Base-by-base conservation (phyloP, 30 jellyfish, hydroid and myxozoan genomes). In the Cassiopea xamachana region DNA sequence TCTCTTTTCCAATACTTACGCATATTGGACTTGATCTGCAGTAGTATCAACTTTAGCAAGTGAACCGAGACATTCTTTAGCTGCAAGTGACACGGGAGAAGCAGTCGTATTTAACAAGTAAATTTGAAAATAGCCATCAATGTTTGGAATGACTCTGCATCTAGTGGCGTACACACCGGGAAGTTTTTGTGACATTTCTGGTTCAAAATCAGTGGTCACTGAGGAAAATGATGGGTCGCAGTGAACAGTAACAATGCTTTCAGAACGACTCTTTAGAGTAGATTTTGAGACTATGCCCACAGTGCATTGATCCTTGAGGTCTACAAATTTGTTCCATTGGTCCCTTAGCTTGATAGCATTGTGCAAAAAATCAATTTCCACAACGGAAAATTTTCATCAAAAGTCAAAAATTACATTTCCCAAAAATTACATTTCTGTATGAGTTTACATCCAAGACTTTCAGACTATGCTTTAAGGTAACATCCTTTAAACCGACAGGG, bases 331-430 rank as follows among this genome's bases (percentile, higher is more conserved):
- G 19, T 51, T 27, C 94, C 84, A 87, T 48, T 51, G 59, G 47
- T 47, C 49, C 45, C 89, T 90, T 14, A 87, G 89, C 67, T 60
- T 87, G 81, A 90, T 10, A 84, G 78, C 44, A 67, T 79, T 69
- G 72, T 78, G 39, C 46, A n/a, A 64, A 80, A 88, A 88, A 72
- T 88, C 86, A 79, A 88, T 61, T 77, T 55, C 81, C 60, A 87
- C 87, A 13, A 67, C 51, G 4, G 90, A 81, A 69, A 77, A 87
- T 67, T 60, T 75, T 60, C 27, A 15, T 74, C 64, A 67, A 39
- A 87, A 87, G 82, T 75, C 94, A n/a, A n/a, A n/a, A n/a, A n/a
- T n/a, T n/a, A n/a, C n/a, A n/a, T 9, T 84, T 67, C 12, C 94
- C 94, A 73, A 87, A 69, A 15, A 77, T 62, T 7, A 87, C 77